phyloP scores from a whole-genome alignment of 2,888 invertebrate species.

The Nasonovia ribisnigri region DNA sequence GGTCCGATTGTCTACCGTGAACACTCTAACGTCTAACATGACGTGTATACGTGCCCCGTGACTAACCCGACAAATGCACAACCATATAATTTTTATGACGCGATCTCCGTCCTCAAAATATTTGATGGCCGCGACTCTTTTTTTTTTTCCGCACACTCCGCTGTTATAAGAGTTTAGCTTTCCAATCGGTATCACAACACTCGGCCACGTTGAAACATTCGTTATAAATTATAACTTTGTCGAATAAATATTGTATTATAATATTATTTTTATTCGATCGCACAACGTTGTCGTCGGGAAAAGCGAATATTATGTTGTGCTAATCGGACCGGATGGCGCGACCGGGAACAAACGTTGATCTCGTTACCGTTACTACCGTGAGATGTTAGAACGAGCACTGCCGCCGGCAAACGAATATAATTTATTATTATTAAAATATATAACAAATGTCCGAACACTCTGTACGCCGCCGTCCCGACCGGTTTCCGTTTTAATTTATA shows the following conservation, averaged over 20 bases:
- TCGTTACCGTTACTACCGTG: not conserved
- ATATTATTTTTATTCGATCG: not conserved
- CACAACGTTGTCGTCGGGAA: not conserved
- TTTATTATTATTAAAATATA: not conserved
- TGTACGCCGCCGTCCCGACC: not conserved
- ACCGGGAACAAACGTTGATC: not conserved
- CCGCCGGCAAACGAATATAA: not conserved
- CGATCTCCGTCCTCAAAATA: not conserved
- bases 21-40: not conserved
- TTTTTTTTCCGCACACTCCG: not conserved
- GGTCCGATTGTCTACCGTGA: not conserved
- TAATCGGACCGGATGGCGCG: not conserved
- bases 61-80: too few species aligned
- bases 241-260: not conserved
- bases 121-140: not conserved
- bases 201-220: not conserved
- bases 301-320: not conserved
- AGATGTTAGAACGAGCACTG: not conserved
- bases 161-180: not conserved
- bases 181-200: not conserved
- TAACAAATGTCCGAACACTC: not conserved
- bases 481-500: conserved; percentile 6
- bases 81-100: too few species aligned
- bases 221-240: not conserved
- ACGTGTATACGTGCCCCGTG: too few species aligned